Base-by-base conservation (phyloP, 2,113 vertebrate genomes). In the Pyrgilauda ruficollis region DNA sequence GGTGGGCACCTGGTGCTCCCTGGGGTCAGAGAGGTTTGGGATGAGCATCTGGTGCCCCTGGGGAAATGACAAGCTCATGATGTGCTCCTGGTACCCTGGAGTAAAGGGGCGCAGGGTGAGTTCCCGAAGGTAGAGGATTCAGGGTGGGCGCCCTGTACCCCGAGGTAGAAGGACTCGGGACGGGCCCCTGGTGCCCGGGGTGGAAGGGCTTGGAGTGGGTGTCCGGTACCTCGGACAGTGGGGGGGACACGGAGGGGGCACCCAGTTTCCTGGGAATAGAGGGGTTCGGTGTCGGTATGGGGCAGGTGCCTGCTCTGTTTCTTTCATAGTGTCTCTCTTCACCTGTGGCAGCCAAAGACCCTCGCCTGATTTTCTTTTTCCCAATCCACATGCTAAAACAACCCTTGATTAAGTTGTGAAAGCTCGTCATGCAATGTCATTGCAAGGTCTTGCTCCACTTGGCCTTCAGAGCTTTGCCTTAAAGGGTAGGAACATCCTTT, bases 311-410 rank as follows among this genome's bases (percentile, higher is more conserved):
- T 50, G 22, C 61, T 91, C 46, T 35, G 5, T 69, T 52, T 89
- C 37, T 84, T 76, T 62, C 4, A 0, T 4, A 13, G 5, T 47
- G 58, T 44, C 22, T 75, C 3, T 73, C 27, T 62, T 80, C 16
- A 67, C 20, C 26, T 1, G 0, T 72, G 56, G 30, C 66, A 78
- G 49, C 16, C 3, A 1, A 20, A 59, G 43, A 81, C 20, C 7
- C 5, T 72, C 7, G 1, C 28, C 27, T 43, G 30, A 12, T 37
- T 44, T 53, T 78, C 53, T 67, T 67, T 61, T 50, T 12, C 27
- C 78, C 39, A 64, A 3, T 49, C 30, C 67, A 30, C 0, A 0
- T 0, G 0, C 19, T 82, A 12, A 63, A 74, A 26, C 61, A 59
- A 44, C 26, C 26, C 17, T 33, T 2, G 4, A 52, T 52, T 21